Base-by-base conservation (phyloP, 2,113 vertebrate genomes). In the Choloepus hoffmanni region DNA sequence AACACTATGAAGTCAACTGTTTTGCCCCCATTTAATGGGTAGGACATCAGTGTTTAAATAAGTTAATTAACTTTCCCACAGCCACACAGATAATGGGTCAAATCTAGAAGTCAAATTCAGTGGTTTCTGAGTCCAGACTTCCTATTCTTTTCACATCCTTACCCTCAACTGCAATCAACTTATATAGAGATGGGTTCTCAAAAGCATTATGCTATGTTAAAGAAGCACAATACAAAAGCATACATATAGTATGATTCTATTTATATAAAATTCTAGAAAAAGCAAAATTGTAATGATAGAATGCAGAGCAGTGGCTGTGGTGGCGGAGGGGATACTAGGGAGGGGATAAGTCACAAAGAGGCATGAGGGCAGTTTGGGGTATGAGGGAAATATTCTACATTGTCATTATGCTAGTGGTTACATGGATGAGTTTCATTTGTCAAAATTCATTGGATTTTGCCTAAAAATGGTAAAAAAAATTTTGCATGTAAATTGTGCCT, bases 401-500 rank as follows among this genome's bases (percentile, higher is more conserved):
- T 33, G 50, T 48, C 16, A 62, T 4, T 68, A 40, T 43, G 15
- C 60, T 48, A 7, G 3, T 68, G 28, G 11, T 43, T 43, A 74
- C 3, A 16, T 24, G 26, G 11, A 62, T 72, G 26, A 82, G 33
- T 73, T 85, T 12, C 36, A 85, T 43, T 94, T 77, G 55, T 60
- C 79, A 90, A 67, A 48, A 82, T 2, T 95, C 77, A 86, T 30
- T 30, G 9, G 63, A 36, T 26, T 83, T 5, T 40, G 50, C 40
- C 45, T 60, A 24, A 82, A 40, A 16, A 3, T 60, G 24, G 70
- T 48, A 58, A 36, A 36, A 36, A 67, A 53, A 70, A 77, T 53
- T n/a, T 55, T 97, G 3, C n/a, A 67, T 40, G 70, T 67, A 86
- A 92, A 48, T 77, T 67, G 70, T 30, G 63, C 15, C 85, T 76